Base-by-base conservation (phyloP, 2,888 invertebrate species). In the Cephus rjabovi region DNA sequence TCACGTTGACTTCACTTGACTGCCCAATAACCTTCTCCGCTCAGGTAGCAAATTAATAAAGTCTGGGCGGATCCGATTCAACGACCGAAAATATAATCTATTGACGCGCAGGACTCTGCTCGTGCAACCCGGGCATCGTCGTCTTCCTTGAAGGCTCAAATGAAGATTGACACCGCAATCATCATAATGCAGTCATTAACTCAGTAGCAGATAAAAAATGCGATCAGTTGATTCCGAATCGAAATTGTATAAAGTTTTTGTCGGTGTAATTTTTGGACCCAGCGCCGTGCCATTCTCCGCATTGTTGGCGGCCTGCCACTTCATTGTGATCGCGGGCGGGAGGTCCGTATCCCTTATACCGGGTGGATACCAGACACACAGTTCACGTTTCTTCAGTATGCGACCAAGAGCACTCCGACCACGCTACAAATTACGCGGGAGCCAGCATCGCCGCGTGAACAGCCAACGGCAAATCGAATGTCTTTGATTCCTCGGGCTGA, bases 141-240 rank as follows among this genome's bases (percentile, higher is more conserved):
- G 12, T 15, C 34, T 81, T 84, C 82, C 80, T 83, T 82, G 83
- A 83, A 85, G 83, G 81, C 83, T 81, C 84, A 88, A 88, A 89
- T 88, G 86, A 87, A 87, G 88, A 89, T 87, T 87, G 87, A 88
- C 88, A 87, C 85, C 79, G 85, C 85, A 88, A 86, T 89, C 88
- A 85, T 88, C 86, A 86, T 87, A 87, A 88, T 86, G 86, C 82
- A 86, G 84, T 87, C 87, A 86, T 88, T 88, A 87, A 84, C 83
- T 79, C 76, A 69, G 74, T 76, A 56, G 74, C 73, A 56, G 76
- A 76, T 76, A 74, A 74, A 79, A 56, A 75, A 74, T 69, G 37
- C 73, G 37, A 69, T 73, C 73, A 69, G 71, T 75, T 74, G 69
- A 73, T 80, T 81, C 80, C 82, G 83, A 85, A 86, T 87, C 83